These are phyloP conservation scores for Zapornia atra DNA, from an alignment of 2,113 vertebrate genomes.

Conservation along the genomic window DNA sequence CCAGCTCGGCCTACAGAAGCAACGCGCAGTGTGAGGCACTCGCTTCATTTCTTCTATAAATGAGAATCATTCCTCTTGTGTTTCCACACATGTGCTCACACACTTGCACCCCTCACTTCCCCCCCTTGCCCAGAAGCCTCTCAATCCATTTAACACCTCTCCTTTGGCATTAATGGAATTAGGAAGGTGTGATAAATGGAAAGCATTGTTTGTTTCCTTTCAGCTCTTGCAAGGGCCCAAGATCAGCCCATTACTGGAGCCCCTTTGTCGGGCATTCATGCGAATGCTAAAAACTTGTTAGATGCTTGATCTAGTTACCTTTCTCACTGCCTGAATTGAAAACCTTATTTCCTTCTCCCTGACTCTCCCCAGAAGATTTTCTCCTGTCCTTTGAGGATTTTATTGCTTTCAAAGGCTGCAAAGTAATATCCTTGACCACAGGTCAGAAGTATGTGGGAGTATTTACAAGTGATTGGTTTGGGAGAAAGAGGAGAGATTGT, in stretches of 20 bases:
- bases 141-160: neutral
- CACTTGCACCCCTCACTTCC: too few species aligned
- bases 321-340: neutral
- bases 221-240: neutral
- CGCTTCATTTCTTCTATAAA: neutral
- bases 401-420: neutral
- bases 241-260: neutral
- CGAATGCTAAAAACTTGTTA: neutral
- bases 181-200: neutral
- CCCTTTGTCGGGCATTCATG: neutral
- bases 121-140: neutral
- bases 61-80: neutral
- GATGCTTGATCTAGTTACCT: neutral
- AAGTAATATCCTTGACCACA: neutral
- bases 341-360: neutral
- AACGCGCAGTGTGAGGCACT: neutral
- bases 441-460: neutral
- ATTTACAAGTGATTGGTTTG: neutral
- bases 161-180: neutral
- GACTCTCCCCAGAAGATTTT: neutral
- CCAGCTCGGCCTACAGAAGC: neutral
- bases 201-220: neutral
- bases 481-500: neutral
- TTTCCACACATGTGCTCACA: neutral
- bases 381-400: neutral